Base-by-base conservation (phyloP, 1,140 invertebrate genomes). In the Anadara kagoshimensis region DNA sequence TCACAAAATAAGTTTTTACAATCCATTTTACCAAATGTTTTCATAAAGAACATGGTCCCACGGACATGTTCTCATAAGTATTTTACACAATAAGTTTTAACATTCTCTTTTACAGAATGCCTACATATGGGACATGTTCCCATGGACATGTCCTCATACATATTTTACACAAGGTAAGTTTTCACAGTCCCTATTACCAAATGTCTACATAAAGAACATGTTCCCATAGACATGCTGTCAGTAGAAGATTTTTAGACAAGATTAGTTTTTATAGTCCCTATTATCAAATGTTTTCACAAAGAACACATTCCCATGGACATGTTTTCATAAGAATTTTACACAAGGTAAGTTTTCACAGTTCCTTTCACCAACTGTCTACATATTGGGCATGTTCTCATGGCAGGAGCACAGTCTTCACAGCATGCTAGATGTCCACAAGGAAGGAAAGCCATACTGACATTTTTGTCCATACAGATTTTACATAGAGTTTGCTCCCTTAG, bases 381-480 rank as follows among this genome's bases (percentile, higher is more conserved):
- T 63, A 97, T 91, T 26, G 95, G 94, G 88, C 96, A 97, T 10
- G 91, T 92, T 54, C 91, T 91, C 80, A 97, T 91, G 67, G 93
- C 92, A 1, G 93, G 91, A 3, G 95, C 94, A 90, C 96, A 97
- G 54, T 93, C 92, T 8, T 92, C 92, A 89, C 96, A 97, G 36
- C 95, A 93, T 45, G 95, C 65, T 49, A 97, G 90, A 91, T 97
- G 95, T 4, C 95, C 94, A 87, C 96, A 97, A 26, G 96, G 96
- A 78, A 97, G 89, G 90, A 97, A 96, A 56, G 96, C 95, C 63
- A 96, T 93, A 53, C 93, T 93, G 66, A 96, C 93, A 90, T 97
- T 95, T 75, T 92, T 91, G 87, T 97, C 95, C 92, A 97, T 93
- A 83, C 96, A 97, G 74, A 97, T 94, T 91, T 97, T 97, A 87